Base-by-base conservation (phyloP, 2,797 vertebrate species). In the Caiman crocodilus region DNA sequence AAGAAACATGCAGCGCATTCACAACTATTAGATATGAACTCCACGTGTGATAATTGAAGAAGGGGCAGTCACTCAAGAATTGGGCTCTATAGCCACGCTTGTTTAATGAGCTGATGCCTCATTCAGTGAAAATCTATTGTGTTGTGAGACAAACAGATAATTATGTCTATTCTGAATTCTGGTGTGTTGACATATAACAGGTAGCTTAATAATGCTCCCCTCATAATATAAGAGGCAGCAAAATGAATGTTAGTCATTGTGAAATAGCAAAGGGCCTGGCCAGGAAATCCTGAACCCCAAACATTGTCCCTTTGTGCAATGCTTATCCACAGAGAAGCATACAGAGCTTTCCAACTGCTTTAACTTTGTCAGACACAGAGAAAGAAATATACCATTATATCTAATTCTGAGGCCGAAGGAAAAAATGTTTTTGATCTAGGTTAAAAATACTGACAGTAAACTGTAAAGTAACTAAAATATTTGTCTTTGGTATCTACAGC, bases 401-500 rank as follows among this genome's bases (percentile, higher is more conserved):
- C 32, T 79, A 63, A 64, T 14, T 61, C 17, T 18, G 60, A 61
- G 21, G 21, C 26, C 55, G 30, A 87, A 84, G 20, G 73, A 6
- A 91, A 91, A 90, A 90, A 61, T 75, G 85, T 67, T 82, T 88
- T 55, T 42, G 63, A 78, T 76, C 63, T 84, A 82, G 82, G 56
- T 60, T 25, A 95, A 85, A 89, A 67, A 79, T 90, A 30, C 21
- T 69, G 32, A 78, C 15, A 76, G 6, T 20, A 8, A 89, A 82
- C 75, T 71, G 87, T 81, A 91, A 21, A 78, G 60, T 55, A 78
- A 87, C 79, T 69, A 84, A 74, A 16, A 84, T 11, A 20, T 87
- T 64, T 88, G 26, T 87, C 57, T 94, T 86, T 82, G 67, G 55
- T 58, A 86, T 87, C 79, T 67, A 58, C 67, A 35, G 16, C 42